Base-by-base conservation (phyloP, 2,888 invertebrate species). In the Pachycephus smyrnensis region DNA sequence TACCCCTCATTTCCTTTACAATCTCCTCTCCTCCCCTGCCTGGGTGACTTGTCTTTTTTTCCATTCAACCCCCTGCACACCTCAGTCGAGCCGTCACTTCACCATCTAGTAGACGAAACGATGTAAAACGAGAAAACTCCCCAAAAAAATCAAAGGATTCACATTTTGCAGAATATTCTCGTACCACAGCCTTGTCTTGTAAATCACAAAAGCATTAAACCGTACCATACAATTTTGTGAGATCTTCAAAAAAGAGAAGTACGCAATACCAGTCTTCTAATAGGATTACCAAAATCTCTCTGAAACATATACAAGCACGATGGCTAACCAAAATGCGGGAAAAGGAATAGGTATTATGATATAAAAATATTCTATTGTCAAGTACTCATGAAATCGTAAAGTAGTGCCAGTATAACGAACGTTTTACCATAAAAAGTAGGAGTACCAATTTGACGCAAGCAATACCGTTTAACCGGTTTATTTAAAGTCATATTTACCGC, bases 401-500 rank as follows among this genome's bases (percentile, higher is more conserved):
- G 55, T 55, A 55, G 23, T 55, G 55, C 55, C 55, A 23, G 55
- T 55, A 55, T 55, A 55, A 55, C 55, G 55, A 23, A 55, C 23
- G 15, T 55, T 55, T 55, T 55, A 55, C 55, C 55, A 55, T 55
- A 55, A 55, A 55, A 55, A 55, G 55, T 55, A 15, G 6, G 23
- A 55, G 55, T 55, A 55, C 55, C 55, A 55, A 55, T 55, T 55
- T 55, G 55, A 55, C 23, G 55, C 23, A 55, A 55, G 55, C 55
- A 55, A 55, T 55, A 55, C 55, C 55, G 55, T 55, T 55, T 55
- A 55, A 55, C 55, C 55, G 55, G 81, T 87, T 86, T 88, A 88
- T 88, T 87, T 84, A 84, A 88, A 88, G 84, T 86, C 86, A 87
- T 86, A 87, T 86, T 87, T 86, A 82, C 83, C 75, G 78, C 75